Base-by-base conservation (phyloP, 2,888 invertebrate species). In the Scaptomyza reducta region DNA sequence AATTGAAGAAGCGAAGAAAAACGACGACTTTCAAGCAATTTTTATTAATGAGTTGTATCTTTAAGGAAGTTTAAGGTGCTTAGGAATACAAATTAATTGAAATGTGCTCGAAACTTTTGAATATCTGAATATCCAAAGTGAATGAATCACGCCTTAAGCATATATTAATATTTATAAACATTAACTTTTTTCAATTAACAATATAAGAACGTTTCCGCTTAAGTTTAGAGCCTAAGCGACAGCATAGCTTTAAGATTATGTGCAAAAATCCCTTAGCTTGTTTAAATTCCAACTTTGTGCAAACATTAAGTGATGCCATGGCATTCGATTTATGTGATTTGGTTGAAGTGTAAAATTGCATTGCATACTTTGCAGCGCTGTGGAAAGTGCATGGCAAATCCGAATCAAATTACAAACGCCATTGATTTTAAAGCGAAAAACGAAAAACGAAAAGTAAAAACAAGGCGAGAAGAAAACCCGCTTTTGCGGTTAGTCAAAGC, bases 401-500 rank as follows among this genome's bases (percentile, higher is more conserved):
- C 33, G 1, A 10, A 22, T 25, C 11, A 29, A 29, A 29, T 29
- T 29, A 1, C 27, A 45, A 40, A 9, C 14, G 18, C 31, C 45
- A 33, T 53, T 38, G 31, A 54, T 49, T 38, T 53, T 29, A 50
- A 10, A 56, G 14, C 9, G 9, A 9, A 11, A 29, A 16, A 13
- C 16, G 3, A 27, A 6, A 16, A 13, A 56, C 0, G 10, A 9
- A 25, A 3, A n/a, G 11, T 1, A 14, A 31, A 45, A 41, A 9
- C 18, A 13, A n/a, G 14, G 14, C 38, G 3, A 14, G 10, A n/a
- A 3, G n/a, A 14, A 2, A 16, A 46, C 33, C 13, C 31, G 14
- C 25, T 54, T 56, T 62, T 56, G 71, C 13, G 65, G 63, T 45
- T 38, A 27, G 25, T 31, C 71, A 63, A 62, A 40, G 44, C 49